Base-by-base conservation (phyloP, 2,888 invertebrate species). In the Archips xylosteana region DNA sequence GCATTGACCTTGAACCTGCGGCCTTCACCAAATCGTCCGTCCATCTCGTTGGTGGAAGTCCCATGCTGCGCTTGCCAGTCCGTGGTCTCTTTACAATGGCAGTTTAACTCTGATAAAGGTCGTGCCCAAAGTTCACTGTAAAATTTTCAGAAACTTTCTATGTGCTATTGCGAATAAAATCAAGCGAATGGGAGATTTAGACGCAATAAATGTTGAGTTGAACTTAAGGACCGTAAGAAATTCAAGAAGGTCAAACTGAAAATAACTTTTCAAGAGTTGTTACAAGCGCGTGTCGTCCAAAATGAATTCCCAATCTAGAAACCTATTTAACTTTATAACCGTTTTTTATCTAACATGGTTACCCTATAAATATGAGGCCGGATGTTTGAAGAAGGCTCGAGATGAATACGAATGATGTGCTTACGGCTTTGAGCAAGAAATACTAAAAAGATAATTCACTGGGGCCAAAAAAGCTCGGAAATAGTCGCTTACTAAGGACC, bases 391-490 rank as follows among this genome's bases (percentile, higher is more conserved):
- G 60, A 74, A 51, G 64, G 60, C 69, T 65, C 60, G 45, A 65
- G 74, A 74, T 74, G 74, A 74, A 74, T 74, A 74, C 69, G 74
- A 74, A 74, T 74, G 69, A 74, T 70, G 69, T 74, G 69, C 69
- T 74, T 70, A 70, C 73, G 64, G 51, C 57, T 68, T 2, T 39
- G 32, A 13, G 8, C 51, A 54, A 67, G 45, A n/a, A 68, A 36
- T 4, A 12, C 36, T 5, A 13, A 10, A 12, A 39, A 63, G 13
- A 51, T 23, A 39, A n/a, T 9, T 10, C 65, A 51, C 36, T 36
- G 4, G 10, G 2, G 36, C 51, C 32, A 3, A 3, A 57, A 57
- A 57, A 5, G 5, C 34, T 9, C 42, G 10, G 13, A 39, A 49
- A 49, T 12, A 2, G 5, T 5, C 0, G 45, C 23, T 61, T 12